A percentile compares a stretch with the other conserved stretches of the same genome.
Evolutionary conservation across 2,888 invertebrate genomes (phyloP).

Genomic region (Strigamia crassipes): DNA sequence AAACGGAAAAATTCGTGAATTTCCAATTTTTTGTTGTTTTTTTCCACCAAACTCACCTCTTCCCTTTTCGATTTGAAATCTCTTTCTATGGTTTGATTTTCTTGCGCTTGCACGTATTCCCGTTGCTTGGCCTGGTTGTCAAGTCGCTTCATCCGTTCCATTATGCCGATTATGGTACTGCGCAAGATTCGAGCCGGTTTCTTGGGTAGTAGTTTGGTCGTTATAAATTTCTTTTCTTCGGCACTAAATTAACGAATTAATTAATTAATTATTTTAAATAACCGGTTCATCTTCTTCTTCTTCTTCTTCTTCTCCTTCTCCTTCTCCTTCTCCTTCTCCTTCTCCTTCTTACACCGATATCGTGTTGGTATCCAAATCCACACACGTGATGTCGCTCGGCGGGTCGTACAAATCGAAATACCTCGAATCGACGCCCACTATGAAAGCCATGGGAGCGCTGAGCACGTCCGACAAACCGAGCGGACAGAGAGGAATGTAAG

Average conservation of each 20-base stretch:
- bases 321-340: no score
- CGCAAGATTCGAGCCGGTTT: slow-evolving; percentile 51
- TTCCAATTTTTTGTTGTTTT: no score
- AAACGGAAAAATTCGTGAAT: no score
- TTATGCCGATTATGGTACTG: neutral
- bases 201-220: slow-evolving; percentile 80
- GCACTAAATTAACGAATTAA: slow-evolving; percentile 66
- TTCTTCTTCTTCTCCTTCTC: no score
- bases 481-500: slow-evolving; percentile 98
- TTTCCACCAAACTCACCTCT: no score
- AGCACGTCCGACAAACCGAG: slow-evolving; percentile 92
- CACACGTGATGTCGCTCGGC: slow-evolving; percentile 94
- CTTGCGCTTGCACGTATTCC: neutral
- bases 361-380: slow-evolving; percentile 96
- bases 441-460: slow-evolving; percentile 94
- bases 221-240: slow-evolving; percentile 82
- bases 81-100: slow-evolving; percentile 68
- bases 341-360: slow-evolving; percentile 67
- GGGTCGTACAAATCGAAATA: slow-evolving; percentile 98
- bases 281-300: no score
- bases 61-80: slow-evolving; percentile 79
- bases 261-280: neutral
- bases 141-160: neutral
- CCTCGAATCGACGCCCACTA: slow-evolving; percentile 93
- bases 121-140: neutral